These are phyloP conservation scores for Parazoanthus atlanticus DNA, from an alignment of 92 coral and sea anemone genomes.

Conservation along the genomic window DNA sequence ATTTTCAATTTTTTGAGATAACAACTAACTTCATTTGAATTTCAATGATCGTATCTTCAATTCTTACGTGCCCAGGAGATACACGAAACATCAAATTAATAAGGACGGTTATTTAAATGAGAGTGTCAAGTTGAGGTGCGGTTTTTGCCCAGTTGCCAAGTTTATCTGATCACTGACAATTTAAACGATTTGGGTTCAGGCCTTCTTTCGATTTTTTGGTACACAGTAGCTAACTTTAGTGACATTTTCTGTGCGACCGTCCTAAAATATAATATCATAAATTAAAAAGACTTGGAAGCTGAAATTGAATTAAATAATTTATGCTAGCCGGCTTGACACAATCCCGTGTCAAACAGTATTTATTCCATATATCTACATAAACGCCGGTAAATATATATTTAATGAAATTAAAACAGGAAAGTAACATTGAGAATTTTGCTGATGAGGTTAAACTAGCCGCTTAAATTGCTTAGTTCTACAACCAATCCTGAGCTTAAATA, in stretches of 20 bases:
- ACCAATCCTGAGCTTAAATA: too few species aligned
- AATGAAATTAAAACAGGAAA: not conserved
- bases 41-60: not conserved
- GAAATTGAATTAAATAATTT: slow-evolving; percentile 1
- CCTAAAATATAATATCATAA: not conserved
- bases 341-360: not conserved
- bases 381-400: not conserved
- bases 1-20: not conserved
- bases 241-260: not conserved
- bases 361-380: not conserved
- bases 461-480: not conserved
- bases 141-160: not conserved
- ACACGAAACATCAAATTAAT: too few species aligned
- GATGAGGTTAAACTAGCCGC: too few species aligned
- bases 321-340: not conserved
- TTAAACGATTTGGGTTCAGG: not conserved
- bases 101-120: not conserved
- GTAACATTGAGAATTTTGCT: not conserved
- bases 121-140: not conserved
- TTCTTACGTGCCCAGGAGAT: not conserved
- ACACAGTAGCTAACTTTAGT: not conserved
- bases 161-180: not conserved
- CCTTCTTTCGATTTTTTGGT: not conserved
- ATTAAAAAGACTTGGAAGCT: not conserved
- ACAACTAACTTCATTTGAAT: not conserved